Conservation (phyloP, 2,113 vertebrate species). For the Hemicordylus capensis region DNA sequence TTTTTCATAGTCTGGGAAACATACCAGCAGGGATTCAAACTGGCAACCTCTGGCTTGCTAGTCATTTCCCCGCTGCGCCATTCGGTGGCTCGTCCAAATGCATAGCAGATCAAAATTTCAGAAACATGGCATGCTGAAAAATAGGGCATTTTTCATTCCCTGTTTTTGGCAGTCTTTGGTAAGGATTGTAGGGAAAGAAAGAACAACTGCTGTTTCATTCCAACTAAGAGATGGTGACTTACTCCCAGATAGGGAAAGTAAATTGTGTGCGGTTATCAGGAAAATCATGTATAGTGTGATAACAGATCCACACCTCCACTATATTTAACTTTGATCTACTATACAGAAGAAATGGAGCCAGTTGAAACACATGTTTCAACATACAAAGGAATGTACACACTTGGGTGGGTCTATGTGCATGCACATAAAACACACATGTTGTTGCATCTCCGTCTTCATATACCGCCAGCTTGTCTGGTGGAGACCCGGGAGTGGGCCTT, state of each 20-base stretch:
- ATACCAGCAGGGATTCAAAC: no score
- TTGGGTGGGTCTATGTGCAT: not conserved
- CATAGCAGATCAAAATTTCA: not conserved
- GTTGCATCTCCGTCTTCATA: no score
- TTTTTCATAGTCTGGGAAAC: no score
- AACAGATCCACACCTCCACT: not conserved
- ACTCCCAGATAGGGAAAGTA: not conserved
- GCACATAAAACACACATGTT: not conserved
- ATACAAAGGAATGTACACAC: not conserved
- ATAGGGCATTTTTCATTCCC: slow-evolving; percentile 27
- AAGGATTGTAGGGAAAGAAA: not conserved
- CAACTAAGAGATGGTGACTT: not conserved
- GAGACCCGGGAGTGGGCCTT: no score
- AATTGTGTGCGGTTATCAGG: not conserved
- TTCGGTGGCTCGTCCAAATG: no score
- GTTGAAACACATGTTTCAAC: not conserved
- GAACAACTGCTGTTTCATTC: not conserved
- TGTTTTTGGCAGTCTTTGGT: not conserved
- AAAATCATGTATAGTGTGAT: no score
- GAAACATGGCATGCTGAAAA: not conserved
- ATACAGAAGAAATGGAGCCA: not conserved
- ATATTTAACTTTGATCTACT: not conserved
- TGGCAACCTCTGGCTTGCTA: no score
- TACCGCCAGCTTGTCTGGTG: no score
- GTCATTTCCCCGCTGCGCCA: no score